Evolutionary conservation across 2,113 vertebrate species (phyloP).

Genomic region (Myanophis thanlyinensis): DNA sequence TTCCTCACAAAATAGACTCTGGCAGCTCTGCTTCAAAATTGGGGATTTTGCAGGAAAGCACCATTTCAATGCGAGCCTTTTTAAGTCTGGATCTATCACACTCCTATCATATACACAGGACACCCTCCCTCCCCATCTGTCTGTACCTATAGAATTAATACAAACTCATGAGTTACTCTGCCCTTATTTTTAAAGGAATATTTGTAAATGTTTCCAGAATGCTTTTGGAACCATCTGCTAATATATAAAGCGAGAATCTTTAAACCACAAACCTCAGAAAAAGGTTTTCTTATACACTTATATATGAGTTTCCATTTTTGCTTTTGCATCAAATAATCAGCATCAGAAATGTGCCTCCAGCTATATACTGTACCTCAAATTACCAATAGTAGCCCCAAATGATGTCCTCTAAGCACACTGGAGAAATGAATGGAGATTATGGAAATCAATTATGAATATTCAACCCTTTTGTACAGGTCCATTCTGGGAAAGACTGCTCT

Average conservation of each 20-base stretch:
- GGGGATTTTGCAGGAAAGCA: constrained; percentile 19
- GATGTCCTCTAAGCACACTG: not conserved
- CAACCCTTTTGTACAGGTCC: not conserved
- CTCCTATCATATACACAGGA: not conserved
- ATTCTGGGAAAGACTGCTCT: not conserved
- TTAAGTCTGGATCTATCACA: constrained; percentile 4
- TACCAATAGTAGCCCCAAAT: not conserved
- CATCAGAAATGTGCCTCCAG: not conserved
- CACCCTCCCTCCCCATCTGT: not conserved
- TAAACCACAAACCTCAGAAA: not conserved
- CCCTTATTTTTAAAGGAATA: not conserved
- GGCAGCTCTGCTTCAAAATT: not conserved
- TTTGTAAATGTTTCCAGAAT: not conserved
- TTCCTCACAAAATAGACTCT: not conserved
- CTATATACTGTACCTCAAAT: not conserved
- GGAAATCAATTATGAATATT: not conserved
- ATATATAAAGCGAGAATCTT: not conserved
- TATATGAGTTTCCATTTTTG: not conserved
- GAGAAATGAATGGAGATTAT: not conserved
- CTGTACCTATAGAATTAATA: not conserved
- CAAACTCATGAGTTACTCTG: not conserved
- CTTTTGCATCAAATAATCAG: not conserved
- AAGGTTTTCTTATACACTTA: not conserved
- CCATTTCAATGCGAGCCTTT: fast-evolving
- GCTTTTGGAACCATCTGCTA: not conserved